Evolutionary conservation across 2,113 vertebrate species (phyloP).

Genomic region (Butastur rufipennis): DNA sequence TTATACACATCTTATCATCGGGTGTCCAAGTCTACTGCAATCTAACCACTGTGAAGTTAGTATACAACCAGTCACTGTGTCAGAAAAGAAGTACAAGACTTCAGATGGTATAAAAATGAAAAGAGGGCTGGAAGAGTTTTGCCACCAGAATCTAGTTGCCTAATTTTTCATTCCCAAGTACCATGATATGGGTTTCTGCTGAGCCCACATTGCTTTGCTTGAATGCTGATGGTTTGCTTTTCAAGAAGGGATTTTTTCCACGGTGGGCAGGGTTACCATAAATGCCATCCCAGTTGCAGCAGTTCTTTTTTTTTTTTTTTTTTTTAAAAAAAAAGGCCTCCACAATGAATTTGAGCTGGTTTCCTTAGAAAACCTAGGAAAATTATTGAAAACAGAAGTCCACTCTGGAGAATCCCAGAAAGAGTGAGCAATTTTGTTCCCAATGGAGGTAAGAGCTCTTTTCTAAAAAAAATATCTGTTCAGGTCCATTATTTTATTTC

Average conservation of each 20-base stretch:
- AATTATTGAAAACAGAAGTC: neutral
- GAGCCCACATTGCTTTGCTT: neutral
- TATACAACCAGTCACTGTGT: neutral
- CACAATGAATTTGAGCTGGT: neutral
- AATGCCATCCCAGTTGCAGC: neutral
- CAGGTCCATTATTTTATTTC: neutral
- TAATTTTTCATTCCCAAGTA: neutral
- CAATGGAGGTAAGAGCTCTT: neutral
- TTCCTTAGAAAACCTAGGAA: neutral
- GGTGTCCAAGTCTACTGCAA: neutral
- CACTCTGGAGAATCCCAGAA: neutral
- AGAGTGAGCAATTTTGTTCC: neutral
- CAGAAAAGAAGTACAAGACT: neutral
- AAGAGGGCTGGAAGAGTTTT: neutral
- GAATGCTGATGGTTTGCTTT: neutral
- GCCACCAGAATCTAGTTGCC: neutral
- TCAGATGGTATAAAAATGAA: neutral
- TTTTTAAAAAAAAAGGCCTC: too few relatives aligned
- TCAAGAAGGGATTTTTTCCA: neutral
- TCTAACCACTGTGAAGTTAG: neutral
- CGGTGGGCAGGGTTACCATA: neutral
- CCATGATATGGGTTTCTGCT: neutral
- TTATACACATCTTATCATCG: accelerated
- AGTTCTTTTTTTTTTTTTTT: neutral
- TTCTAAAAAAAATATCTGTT: neutral